These are phyloP conservation scores for Cyclina sinensis DNA, from an alignment of 1,140 invertebrate species.

Conservation along the genomic window DNA sequence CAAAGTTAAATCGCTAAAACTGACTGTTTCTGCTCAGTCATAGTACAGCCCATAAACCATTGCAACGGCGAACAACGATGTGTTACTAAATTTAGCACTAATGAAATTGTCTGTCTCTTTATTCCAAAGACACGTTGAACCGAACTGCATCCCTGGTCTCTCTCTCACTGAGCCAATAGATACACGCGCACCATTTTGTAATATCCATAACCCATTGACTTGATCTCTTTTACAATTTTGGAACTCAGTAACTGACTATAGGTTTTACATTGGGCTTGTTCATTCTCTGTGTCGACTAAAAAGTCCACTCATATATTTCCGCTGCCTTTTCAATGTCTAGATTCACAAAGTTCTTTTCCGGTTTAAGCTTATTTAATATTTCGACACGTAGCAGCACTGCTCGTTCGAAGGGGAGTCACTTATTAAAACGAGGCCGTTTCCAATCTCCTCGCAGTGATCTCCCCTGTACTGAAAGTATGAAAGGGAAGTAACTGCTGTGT, in stretches of 20 bases:
- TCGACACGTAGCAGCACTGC: neutral
- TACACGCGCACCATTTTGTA: conserved; percentile 84
- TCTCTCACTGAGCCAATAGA: conserved; percentile 83
- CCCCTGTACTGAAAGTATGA: too few relatives aligned
- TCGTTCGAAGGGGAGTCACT: conserved; percentile 32
- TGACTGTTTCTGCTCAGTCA: conserved; percentile 81
- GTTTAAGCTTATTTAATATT: conserved; percentile 61
- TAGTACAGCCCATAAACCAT: conserved; percentile 84
- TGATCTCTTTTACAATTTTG: conserved; percentile 78
- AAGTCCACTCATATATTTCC: conserved; percentile 76
- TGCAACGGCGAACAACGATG: conserved; percentile 84
- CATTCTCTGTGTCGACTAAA: conserved; percentile 77
- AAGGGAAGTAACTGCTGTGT: too few relatives aligned
- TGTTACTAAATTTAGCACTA: conserved; percentile 83
- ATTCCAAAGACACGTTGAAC: conserved; percentile 85
- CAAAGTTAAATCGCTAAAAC: too few relatives aligned
- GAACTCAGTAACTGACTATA: conserved; percentile 78
- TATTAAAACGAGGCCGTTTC: conserved; percentile 48
- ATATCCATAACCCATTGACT: conserved; percentile 74
- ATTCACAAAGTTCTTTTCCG: conserved; percentile 73
- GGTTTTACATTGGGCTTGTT: conserved; percentile 74
- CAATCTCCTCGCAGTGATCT: too few relatives aligned
- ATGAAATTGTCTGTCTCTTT: conserved; percentile 84
- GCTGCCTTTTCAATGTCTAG: conserved; percentile 75
- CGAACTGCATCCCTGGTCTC: conserved; percentile 83